These are phyloP conservation scores for Ochotona princeps DNA, from an alignment of 2,113 vertebrate species.

Conservation along the genomic window DNA sequence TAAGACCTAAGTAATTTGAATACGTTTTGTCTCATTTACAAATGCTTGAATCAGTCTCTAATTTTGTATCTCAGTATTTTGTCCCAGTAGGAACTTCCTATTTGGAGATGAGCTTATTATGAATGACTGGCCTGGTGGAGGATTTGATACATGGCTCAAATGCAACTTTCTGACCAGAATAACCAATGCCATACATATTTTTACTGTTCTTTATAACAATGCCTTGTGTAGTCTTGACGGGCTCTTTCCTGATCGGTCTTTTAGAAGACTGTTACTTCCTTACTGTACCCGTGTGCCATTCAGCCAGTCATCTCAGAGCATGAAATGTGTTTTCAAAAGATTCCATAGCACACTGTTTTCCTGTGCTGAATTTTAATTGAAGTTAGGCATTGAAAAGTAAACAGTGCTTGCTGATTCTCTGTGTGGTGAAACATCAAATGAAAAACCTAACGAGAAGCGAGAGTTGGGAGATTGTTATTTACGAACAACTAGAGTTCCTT, in stretches of 20 bases:
- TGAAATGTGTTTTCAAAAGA: slow-evolving; percentile 13
- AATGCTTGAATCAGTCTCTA: neutral
- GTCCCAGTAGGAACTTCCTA: neutral
- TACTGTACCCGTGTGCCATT: neutral
- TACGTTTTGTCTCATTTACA: neutral
- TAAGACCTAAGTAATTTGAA: neutral
- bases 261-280: neutral
- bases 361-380: neutral
- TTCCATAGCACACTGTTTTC: neutral
- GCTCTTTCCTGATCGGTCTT: neutral
- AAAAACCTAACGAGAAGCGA: neutral
- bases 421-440: neutral
- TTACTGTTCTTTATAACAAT: neutral
- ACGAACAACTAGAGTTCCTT: neutral
- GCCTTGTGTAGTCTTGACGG: neutral
- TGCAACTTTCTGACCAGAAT: neutral
- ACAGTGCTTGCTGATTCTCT: neutral
- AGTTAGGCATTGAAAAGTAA: neutral
- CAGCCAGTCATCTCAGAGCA: neutral
- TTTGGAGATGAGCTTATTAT: neutral
- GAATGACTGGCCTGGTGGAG: neutral
- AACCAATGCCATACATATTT: neutral
- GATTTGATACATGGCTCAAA: neutral
- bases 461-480: neutral
- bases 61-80: neutral